Conservation (phyloP, 1,140 invertebrate species). For the Bombus waltoni region DNA sequence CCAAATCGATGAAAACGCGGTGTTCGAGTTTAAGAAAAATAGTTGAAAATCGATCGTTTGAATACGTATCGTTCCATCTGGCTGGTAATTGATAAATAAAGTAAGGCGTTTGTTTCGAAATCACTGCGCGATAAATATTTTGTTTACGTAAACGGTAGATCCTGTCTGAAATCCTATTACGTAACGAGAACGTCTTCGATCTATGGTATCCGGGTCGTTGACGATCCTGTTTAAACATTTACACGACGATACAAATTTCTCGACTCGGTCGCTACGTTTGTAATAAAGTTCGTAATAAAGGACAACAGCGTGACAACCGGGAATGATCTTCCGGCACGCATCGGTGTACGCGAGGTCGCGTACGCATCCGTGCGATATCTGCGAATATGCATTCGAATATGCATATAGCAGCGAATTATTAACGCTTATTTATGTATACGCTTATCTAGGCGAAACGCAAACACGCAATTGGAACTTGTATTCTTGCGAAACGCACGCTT, state of each 20-base stretch:
- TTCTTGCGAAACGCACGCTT: background rate
- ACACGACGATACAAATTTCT: constrained; percentile 29
- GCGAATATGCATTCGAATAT: no score
- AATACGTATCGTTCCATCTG: no score
- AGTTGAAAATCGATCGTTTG: no score
- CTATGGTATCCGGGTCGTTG: constrained; percentile 3
- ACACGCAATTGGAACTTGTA: constrained; percentile 2
- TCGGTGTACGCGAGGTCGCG: background rate
- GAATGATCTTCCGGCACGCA: constrained; percentile 3
- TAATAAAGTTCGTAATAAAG: background rate
- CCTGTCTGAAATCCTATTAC: background rate
- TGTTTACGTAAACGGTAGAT: background rate
- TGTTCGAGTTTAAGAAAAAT: background rate
- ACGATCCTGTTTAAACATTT: constrained; percentile 40
- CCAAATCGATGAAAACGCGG: background rate
- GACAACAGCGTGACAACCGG: constrained; percentile 26
- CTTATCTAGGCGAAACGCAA: constrained; percentile 30
- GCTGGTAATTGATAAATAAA: no score
- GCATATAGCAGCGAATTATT: background rate
- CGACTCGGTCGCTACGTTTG: background rate
- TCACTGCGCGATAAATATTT: background rate
- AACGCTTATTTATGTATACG: constrained; percentile 21
- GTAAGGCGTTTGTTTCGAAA: no score
- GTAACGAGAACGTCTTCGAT: constrained; percentile 27
- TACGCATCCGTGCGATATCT: background rate